Conservation (phyloP, 1,140 invertebrate species). For the Pectinophora gossypiella region DNA sequence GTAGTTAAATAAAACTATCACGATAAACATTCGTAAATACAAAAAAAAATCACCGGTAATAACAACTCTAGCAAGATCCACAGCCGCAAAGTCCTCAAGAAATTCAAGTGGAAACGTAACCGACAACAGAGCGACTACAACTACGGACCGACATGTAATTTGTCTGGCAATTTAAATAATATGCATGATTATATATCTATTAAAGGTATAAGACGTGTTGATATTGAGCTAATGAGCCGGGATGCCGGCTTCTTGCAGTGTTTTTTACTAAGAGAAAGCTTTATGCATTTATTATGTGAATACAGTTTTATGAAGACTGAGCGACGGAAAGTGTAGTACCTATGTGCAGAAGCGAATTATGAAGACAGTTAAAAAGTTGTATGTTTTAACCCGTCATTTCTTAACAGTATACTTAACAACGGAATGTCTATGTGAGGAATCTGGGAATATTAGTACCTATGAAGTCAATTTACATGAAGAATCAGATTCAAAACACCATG, state of each 20-base stretch:
- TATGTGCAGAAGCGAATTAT: too few relatives aligned
- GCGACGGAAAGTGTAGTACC: too few relatives aligned
- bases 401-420: too few relatives aligned
- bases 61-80: conserved; percentile 19
- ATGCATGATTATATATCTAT: conserved; percentile 69
- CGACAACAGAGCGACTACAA: conserved; percentile 52
- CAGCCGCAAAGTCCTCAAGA: conserved; percentile 40
- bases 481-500: too few relatives aligned
- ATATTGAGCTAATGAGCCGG: conserved; percentile 57
- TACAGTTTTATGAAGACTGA: too few relatives aligned
- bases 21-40: too few relatives aligned
- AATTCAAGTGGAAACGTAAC: conserved; percentile 55
- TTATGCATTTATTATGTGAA: background rate
- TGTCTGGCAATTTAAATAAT: conserved; percentile 71
- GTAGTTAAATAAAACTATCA: too few relatives aligned
- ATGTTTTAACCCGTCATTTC: too few relatives aligned
- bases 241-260: conserved; percentile 25
- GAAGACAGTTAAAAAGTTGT: too few relatives aligned
- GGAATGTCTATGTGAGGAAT: too few relatives aligned
- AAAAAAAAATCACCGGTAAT: conserved; percentile 5
- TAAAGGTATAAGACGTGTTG: conserved; percentile 58
- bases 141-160: conserved; percentile 59
- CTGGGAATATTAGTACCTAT: too few relatives aligned
- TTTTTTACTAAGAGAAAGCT: conserved; percentile 30
- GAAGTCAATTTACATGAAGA: too few relatives aligned